Conservation (phyloP, 2,113 vertebrate species). For the Tachysurus vachellii region DNA sequence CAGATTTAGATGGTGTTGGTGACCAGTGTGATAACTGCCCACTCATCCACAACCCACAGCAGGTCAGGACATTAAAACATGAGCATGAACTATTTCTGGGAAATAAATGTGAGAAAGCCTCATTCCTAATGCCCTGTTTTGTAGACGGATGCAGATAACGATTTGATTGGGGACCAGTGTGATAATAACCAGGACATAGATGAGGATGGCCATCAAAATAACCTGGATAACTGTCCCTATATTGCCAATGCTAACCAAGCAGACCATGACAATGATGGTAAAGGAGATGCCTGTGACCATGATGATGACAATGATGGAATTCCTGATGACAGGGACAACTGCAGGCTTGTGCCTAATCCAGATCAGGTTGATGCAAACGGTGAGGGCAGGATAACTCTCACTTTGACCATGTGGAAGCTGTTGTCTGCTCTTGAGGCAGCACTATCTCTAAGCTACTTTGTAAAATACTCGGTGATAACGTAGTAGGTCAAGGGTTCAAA, state of each 20-base stretch:
- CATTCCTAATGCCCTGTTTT: background rate
- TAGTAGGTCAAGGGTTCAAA: constrained; percentile 21
- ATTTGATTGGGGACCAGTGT: constrained; percentile 92
- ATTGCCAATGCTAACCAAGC: constrained; percentile 92
- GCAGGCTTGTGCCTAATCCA: constrained; percentile 86
- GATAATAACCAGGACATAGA: constrained; percentile 93
- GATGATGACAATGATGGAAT: constrained; percentile 95
- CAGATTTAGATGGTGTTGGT: constrained; percentile 89
- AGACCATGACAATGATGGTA: constrained; percentile 90
- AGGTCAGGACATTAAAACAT: constrained; percentile 71
- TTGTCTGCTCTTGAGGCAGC: background rate
- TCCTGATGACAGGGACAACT: constrained; percentile 94
- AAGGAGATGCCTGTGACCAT: constrained; percentile 89
- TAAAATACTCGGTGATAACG: background rate
- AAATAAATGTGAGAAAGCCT: background rate
- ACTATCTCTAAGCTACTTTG: constrained; percentile 10
- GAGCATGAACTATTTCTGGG: background rate
- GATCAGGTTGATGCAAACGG: constrained; percentile 85
- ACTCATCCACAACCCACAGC: constrained; percentile 88
- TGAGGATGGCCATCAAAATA: constrained; percentile 95
- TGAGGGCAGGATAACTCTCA: constrained; percentile 61
- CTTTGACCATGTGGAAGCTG: background rate
- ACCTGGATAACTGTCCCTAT: constrained; percentile 95
- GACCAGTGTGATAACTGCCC: constrained; percentile 98
- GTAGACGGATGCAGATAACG: constrained; percentile 87